Base-by-base conservation (phyloP, 2,888 invertebrate genomes). In the Chalcis sispes region DNA sequence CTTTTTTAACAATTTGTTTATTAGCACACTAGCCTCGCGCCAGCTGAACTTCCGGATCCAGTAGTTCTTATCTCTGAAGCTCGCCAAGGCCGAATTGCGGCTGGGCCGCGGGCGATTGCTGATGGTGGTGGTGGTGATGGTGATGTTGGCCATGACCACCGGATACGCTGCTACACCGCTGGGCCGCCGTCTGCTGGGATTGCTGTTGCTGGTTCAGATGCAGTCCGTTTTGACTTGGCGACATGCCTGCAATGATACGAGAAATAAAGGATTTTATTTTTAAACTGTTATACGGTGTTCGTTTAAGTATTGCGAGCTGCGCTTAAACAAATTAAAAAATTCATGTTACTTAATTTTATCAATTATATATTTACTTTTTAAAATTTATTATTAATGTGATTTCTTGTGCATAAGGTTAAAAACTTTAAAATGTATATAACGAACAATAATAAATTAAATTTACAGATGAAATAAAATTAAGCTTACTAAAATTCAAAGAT, bases 11-110 rank as follows among this genome's bases (percentile, higher is more conserved):
- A n/a, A n/a, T n/a, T n/a, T n/a, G n/a, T n/a, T n/a, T n/a, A n/a
- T n/a, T n/a, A n/a, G n/a, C n/a, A n/a, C 32, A 32, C 32, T 8
- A 46, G 46, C 4, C 46, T 58, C 29, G 46, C 27, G n/a, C n/a
- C n/a, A n/a, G n/a, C 61, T n/a, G n/a, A n/a, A 29, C 42, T 62
- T n/a, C 58, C 40, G 48, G 0, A 32, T 46, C 27, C 29, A 25
- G 32, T 15, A 58, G 78, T 88, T 65, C 86, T 89, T 89, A 89
- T 89, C 89, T 89, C 82, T 89, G 89, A 40, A 89, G 85, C 81
- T 89, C 86, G 77, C 89, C 86, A 76, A 89, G 79, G 73, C 88
- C 84, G 81, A 88, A 84, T 81, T 88, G 85, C 79, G 88, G 85
- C 79, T 89, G 87, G 78, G 82, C 72, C 77, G 83, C 73, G 76